phyloP scores from a whole-genome alignment of 1,140 invertebrate genomes.

The Charaxes varanes region DNA sequence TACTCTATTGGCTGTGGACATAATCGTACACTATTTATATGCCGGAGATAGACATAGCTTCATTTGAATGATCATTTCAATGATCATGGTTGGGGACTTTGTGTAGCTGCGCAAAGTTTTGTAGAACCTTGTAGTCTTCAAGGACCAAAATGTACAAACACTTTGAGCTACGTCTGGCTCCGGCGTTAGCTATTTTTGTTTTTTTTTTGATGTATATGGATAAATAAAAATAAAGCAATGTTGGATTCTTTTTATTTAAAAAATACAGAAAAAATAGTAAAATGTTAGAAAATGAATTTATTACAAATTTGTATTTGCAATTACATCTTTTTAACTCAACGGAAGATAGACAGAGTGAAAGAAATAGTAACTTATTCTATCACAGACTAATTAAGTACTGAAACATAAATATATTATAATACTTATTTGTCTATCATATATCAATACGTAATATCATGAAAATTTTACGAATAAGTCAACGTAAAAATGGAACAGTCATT shows the following conservation, averaged over 20 bases:
- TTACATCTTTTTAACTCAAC: constrained; percentile 7
- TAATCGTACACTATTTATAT: too few species aligned
- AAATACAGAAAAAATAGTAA: constrained; percentile 69
- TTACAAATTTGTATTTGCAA: constrained; percentile 66
- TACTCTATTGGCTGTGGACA: too few species aligned
- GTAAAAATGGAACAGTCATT: constrained; percentile 7
- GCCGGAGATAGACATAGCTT: too few species aligned
- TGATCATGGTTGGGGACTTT: too few species aligned
- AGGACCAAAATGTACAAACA: too few species aligned
- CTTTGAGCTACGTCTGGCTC: too few species aligned
- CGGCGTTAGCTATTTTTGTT: too few species aligned
- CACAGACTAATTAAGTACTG: constrained; percentile 56
- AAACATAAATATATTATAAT: constrained; percentile 22
- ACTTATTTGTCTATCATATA: constrained; percentile 14
- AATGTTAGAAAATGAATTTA: constrained; percentile 68
- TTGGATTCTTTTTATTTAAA: constrained; percentile 64
- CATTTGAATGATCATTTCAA: too few species aligned
- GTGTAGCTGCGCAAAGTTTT: too few species aligned
- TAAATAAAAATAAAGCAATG: constrained; percentile 26
- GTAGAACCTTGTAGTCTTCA: too few species aligned
- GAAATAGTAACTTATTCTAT: constrained; percentile 33
- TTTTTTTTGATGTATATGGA: too few species aligned
- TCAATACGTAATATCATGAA: constrained; percentile 1
- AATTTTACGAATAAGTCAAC: constrained; percentile 6
- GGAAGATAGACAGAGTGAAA: constrained; percentile 7